A percentile compares a stretch with the other conserved stretches of the same genome.
phyloP scores from a whole-genome alignment of 2,113 vertebrate species.

The Phainopepla nitens region DNA sequence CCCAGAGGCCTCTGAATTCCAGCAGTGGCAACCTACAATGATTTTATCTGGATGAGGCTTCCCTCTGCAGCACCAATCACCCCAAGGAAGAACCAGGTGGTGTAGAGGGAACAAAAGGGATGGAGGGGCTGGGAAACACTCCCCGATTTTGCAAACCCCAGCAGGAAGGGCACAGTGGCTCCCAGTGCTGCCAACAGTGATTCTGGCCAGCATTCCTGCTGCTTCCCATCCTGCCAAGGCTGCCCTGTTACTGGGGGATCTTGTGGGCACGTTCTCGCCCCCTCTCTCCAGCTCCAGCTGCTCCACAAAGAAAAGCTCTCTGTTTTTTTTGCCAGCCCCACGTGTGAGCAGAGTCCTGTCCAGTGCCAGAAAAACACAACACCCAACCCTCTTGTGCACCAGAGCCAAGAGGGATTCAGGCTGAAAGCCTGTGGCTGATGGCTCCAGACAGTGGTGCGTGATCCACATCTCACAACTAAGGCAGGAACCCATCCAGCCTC shows the following conservation, averaged over 20 bases:
- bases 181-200: accelerated
- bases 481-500: neutral
- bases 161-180: neutral
- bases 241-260: neutral
- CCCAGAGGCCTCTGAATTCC: neutral
- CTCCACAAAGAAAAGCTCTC: constrained; percentile 17
- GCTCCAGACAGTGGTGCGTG: neutral
- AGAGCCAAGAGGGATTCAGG: neutral
- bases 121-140: neutral
- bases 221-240: neutral
- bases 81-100: neutral
- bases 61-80: neutral
- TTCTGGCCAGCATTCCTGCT: neutral
- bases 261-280: neutral
- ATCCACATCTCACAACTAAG: neutral
- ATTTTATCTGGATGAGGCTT: neutral
- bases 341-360: neutral
- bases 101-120: neutral
- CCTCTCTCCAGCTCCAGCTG: constrained; percentile 37
- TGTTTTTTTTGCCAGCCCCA: neutral
- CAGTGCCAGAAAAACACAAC: neutral
- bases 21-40: neutral
- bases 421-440: neutral
- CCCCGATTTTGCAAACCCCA: neutral
- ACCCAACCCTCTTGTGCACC: neutral